Evolutionary conservation across 2,888 invertebrate genomes (phyloP), one percentile per base, ranked within the genome.

Genomic region (Microctonus aethiopoides): DNA sequence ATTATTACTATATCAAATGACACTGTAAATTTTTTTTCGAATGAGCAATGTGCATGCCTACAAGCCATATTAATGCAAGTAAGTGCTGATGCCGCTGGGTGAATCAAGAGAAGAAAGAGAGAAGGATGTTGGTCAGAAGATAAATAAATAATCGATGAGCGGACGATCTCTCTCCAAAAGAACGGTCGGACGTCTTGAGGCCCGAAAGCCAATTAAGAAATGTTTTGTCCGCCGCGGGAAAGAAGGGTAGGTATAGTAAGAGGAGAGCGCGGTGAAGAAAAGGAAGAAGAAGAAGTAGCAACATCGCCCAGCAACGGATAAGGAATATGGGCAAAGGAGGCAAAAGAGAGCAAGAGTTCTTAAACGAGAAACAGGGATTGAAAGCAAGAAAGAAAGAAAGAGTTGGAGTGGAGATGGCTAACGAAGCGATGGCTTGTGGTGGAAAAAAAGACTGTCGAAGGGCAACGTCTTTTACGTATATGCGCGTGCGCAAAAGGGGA

Each of bases 121-220:
- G 52, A 60, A 62, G 60, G 64, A 57, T 65, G 62, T 52, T 29
- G 34, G 68, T 65, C 66, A 68, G 72, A 65, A 71, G 71, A 73
- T 74, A 78, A 74, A 76, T 75, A 77, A 75, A 79, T 77, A 78
- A 80, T 77, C 77, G 76, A 77, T 73, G 76, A 75, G 72, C 72
- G 71, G 68, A 73, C 71, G 77, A 63, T 56, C 57, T 66, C 46
- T 46, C 59, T 39, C 66, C 68, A 68, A 67, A 68, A 75, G 74
- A 72, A 75, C 73, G 72, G 72, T 68, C 75, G 76, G 74, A 75
- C 77, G 75, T 56, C 46, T 62, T 66, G 70, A 61, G 71, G 72
- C 74, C 71, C 73, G 84, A 84, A 84, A 86, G 81, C 86, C 85
- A 86, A 86, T 86, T 86, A 86, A 86, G 86, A 86, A 86, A 86